These are phyloP conservation scores for Pyrocephalus nanus DNA, from an alignment of 2,797 vertebrate genomes.

Conservation along the genomic window DNA sequence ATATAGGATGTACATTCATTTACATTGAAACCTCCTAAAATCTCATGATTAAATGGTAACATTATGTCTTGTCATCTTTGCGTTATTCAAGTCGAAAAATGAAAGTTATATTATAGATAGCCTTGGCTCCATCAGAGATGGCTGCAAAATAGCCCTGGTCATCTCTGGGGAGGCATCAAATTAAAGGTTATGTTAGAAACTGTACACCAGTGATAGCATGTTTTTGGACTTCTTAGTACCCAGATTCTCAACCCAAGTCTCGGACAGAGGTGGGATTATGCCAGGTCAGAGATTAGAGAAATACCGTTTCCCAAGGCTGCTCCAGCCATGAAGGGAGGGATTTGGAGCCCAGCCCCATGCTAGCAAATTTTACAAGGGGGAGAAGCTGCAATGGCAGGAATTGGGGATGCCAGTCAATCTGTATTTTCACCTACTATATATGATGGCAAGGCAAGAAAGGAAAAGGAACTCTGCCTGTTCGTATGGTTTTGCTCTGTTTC, in stretches of 20 bases:
- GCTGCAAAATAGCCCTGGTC: background rate
- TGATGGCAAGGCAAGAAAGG: background rate
- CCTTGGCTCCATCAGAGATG: background rate
- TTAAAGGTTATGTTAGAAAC: background rate
- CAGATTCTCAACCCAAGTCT: background rate
- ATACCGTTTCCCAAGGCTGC: background rate
- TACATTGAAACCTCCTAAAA: background rate
- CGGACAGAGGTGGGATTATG: background rate
- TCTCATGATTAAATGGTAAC: background rate
- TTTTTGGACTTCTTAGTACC: background rate
- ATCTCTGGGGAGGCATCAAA: background rate
- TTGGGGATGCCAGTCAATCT: background rate
- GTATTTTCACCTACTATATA: background rate
- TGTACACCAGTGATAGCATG: background rate
- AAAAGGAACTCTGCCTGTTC: background rate
- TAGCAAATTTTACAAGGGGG: accelerated
- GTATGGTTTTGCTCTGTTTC: background rate
- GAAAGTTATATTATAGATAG: background rate
- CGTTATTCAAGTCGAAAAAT: background rate
- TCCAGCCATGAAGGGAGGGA: background rate
- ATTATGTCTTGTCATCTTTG: background rate
- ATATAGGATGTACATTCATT: background rate
- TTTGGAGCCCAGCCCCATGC: accelerated
- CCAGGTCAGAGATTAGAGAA: background rate
- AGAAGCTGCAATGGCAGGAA: background rate